Percentiles rank a stretch among this genome's conserved stretches.
Conservation (phyloP, 2,888 invertebrate genomes). For the Penaeus monodon region DNA sequence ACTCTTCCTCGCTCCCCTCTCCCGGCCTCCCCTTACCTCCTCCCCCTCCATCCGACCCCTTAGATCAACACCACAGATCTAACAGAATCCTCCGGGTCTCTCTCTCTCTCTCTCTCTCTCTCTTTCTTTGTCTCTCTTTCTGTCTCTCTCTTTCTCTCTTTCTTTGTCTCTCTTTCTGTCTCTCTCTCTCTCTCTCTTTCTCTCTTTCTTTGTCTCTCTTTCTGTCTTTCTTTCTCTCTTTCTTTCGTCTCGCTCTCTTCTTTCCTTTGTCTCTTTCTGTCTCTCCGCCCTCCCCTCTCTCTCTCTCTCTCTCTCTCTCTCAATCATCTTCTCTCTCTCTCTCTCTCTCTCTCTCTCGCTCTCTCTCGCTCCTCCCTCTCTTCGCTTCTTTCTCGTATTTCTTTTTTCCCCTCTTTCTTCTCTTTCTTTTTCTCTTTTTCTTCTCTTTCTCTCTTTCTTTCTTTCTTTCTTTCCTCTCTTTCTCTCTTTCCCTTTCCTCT, state of each 20-base stretch:
- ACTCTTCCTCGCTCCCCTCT: no score
- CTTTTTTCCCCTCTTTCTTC: not conserved
- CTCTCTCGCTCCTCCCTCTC: not conserved
- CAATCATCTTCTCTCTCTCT: no score
- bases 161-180: not conserved
- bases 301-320: not conserved
- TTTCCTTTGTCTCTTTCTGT: fast-evolving
- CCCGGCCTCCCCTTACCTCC: not conserved
- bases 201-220: fast-evolving
- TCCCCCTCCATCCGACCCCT: not conserved
- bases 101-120: not conserved
- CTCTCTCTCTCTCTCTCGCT: not conserved
- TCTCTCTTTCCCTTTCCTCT: no score
- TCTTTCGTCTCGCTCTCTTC: not conserved
- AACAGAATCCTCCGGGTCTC: no score
- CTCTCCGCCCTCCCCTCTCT: not conserved
- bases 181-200: not conserved
- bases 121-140: not conserved
- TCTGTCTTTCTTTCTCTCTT: not conserved
- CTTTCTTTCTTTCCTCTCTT: no score
- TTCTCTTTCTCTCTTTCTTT: no score
- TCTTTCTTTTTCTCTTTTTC: no score
- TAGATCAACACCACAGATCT: no score
- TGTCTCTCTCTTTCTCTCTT: not conserved
- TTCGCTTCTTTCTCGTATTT: not conserved